Conservation (phyloP, 2,113 vertebrate species). For the Trematomus loennbergii region DNA sequence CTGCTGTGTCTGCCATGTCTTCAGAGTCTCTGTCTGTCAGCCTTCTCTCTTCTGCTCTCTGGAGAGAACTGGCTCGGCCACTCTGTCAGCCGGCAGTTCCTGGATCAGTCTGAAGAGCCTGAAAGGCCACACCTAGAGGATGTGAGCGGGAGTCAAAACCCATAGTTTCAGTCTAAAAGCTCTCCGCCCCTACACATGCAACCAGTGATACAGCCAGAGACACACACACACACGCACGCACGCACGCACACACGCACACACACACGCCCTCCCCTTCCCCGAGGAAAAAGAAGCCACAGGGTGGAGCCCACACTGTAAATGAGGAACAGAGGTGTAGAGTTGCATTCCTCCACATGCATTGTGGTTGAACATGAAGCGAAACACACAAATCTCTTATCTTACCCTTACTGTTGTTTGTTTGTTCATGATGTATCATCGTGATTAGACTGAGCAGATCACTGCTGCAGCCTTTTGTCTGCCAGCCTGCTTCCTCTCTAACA, state of each 20-base stretch:
- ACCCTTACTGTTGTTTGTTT: background rate
- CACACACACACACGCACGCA: no score
- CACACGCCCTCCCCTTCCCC: background rate
- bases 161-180: constrained; percentile 47
- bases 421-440: background rate
- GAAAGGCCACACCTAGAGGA: constrained; percentile 67
- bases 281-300: constrained; percentile 3
- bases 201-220: background rate
- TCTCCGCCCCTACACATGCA: constrained; percentile 10
- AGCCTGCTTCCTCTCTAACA: background rate
- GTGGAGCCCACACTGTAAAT: constrained; percentile 30
- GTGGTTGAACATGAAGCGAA: background rate
- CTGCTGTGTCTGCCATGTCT: constrained; percentile 66
- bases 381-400: background rate
- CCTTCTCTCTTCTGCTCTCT: constrained; percentile 7
- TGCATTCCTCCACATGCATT: constrained; percentile 17
- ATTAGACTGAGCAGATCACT: background rate
- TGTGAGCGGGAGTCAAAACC: constrained; percentile 2
- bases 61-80: constrained; percentile 39
- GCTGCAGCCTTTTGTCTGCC: background rate
- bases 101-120: constrained; percentile 21
- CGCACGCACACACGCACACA: background rate
- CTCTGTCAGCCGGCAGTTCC: constrained; percentile 41
- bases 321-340: constrained; percentile 27
- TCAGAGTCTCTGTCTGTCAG: background rate